phyloP scores from a whole-genome alignment of 2,797 vertebrate genomes.

The Morus bassanus region DNA sequence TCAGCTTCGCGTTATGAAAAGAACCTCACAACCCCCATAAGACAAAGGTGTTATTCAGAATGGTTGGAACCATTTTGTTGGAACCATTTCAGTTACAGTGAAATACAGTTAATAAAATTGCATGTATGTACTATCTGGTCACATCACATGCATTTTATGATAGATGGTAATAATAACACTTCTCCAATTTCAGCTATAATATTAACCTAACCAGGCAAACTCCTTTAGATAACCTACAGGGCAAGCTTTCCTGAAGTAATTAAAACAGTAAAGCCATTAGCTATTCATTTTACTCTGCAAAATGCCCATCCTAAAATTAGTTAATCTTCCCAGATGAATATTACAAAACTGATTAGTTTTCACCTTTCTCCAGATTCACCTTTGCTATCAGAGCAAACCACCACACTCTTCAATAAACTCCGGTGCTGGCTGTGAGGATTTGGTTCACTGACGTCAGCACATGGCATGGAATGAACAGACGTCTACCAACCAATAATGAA shows the following conservation, averaged over 20 bases:
- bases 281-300: neutral
- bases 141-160: neutral
- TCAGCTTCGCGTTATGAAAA: neutral
- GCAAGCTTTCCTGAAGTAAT: neutral
- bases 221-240: neutral
- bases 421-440: rapidly evolving
- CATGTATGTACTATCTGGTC: neutral
- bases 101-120: neutral
- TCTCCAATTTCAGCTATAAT: neutral
- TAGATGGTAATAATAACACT: neutral
- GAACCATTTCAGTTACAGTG: too few relatives aligned
- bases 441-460: neutral
- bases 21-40: neutral
- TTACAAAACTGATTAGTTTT: neutral
- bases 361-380: neutral
- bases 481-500: rapidly evolving
- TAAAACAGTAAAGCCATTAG: neutral
- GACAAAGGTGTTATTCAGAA: neutral
- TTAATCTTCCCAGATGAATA: neutral
- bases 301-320: neutral
- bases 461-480: rapidly evolving
- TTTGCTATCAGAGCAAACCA: neutral
- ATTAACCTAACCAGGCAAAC: neutral
- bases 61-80: too few relatives aligned
- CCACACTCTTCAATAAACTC: neutral